phyloP scores from a whole-genome alignment of 23 tunicate species.

The Trididemnum clinides region DNA sequence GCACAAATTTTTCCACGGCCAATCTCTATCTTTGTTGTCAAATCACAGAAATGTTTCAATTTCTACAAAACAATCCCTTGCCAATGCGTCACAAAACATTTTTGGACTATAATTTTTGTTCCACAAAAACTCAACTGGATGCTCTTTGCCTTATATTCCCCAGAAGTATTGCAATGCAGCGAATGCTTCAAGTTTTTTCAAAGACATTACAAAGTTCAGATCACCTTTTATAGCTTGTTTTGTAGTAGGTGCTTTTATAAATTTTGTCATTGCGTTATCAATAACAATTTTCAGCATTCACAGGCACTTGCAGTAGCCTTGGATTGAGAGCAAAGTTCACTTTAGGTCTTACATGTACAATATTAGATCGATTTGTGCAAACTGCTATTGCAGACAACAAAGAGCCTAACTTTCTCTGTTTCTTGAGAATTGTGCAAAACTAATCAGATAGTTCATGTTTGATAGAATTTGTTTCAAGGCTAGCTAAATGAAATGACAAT shows the following conservation, averaged over 20 bases:
- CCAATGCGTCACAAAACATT: neutral
- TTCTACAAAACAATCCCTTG: neutral
- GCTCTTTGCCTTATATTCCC: slow-evolving; percentile 29
- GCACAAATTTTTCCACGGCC: slow-evolving; percentile 8
- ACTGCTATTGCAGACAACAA: too few relatives aligned
- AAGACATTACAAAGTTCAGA: neutral
- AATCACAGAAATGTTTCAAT: neutral
- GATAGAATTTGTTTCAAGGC: too few relatives aligned
- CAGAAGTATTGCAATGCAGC: slow-evolving; percentile 26
- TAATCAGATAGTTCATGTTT: too few relatives aligned
- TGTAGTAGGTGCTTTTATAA: neutral
- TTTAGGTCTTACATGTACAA: slow-evolving; percentile 17
- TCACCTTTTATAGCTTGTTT: slow-evolving; percentile 17
- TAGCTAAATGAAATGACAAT: too few relatives aligned
- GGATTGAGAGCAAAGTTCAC: slow-evolving; percentile 2
- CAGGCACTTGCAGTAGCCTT: slow-evolving; percentile 1
- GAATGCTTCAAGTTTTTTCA: slow-evolving; percentile 27
- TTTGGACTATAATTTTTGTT: too few relatives aligned
- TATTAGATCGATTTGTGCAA: too few relatives aligned
- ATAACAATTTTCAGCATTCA: slow-evolving; percentile 5
- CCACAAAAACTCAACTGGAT: slow-evolving; percentile 29
- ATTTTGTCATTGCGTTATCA: neutral
- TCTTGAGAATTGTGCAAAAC: slow-evolving; percentile 8
- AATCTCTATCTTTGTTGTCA: slow-evolving; percentile 34
- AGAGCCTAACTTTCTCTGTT: slow-evolving; percentile 12